Evolutionary conservation across 2,797 vertebrate genomes (phyloP).

Genomic region (Emys orbicularis): DNA sequence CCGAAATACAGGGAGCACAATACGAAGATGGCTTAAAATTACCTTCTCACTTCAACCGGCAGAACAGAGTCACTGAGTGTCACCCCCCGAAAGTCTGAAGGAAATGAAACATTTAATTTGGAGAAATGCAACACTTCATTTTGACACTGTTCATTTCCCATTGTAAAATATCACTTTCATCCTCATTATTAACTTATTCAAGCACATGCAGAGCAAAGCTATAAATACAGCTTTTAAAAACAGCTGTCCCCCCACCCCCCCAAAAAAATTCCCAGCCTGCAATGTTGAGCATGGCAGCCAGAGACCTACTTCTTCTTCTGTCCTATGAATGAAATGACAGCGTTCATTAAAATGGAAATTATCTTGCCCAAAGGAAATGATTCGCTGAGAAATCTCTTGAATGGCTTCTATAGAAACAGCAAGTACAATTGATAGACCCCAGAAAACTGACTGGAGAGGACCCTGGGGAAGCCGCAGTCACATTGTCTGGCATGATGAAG

Average conservation of each 20-base stretch:
- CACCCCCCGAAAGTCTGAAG: neutral
- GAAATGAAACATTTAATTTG: neutral
- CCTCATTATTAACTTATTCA: neutral
- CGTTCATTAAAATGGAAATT: conserved; percentile 1
- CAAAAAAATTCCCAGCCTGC: neutral
- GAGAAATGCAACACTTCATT: neutral
- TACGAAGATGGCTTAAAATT: neutral
- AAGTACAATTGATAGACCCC: neutral
- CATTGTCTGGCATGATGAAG: neutral
- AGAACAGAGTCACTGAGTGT: neutral
- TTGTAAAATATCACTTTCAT: neutral
- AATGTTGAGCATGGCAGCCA: neutral
- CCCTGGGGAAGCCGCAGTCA: neutral
- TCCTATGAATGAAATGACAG: neutral
- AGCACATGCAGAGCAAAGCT: neutral
- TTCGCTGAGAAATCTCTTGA: neutral
- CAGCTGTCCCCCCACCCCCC: neutral
- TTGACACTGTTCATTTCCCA: neutral
- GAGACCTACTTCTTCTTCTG: neutral
- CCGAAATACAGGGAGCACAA: neutral
- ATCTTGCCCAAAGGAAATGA: accelerated
- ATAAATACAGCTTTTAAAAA: neutral
- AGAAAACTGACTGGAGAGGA: neutral
- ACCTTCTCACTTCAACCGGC: neutral
- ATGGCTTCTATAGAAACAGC: neutral